Percentiles rank a stretch among this genome's conserved stretches.
phyloP scores from a whole-genome alignment of 2,113 vertebrate species.

The Catharus bicknelli region DNA sequence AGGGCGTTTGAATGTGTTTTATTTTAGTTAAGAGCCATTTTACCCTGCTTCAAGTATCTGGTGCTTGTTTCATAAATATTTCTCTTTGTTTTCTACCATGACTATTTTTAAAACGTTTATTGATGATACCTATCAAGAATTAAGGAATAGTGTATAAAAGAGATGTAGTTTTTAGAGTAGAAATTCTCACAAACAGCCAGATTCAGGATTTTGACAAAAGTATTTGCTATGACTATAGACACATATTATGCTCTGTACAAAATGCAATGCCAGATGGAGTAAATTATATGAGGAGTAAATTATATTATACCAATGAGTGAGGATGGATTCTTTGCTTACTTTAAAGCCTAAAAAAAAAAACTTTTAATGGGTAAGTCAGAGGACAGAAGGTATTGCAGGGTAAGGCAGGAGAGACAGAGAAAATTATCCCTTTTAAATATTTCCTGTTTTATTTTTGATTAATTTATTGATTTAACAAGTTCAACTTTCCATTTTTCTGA shows the following conservation, averaged over 20 bases:
- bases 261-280: background rate
- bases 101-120: background rate
- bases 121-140: background rate
- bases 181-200: background rate
- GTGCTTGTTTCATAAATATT: background rate
- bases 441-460: conserved; percentile 17
- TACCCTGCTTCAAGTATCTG: background rate
- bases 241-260: background rate
- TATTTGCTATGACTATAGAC: background rate
- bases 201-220: background rate
- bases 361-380: background rate
- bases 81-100: background rate
- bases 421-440: background rate
- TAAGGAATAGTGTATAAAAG: background rate
- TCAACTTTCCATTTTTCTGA: background rate
- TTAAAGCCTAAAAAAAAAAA: background rate
- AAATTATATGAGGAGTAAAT: background rate
- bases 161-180: background rate
- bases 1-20: background rate
- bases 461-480: conserved; percentile 21
- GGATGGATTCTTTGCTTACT: background rate
- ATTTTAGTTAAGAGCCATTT: background rate
- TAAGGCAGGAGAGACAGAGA: background rate
- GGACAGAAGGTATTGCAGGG: background rate
- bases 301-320: background rate